Evolutionary conservation across 2,797 vertebrate species (phyloP).

Genomic region (Morelia viridis): DNA sequence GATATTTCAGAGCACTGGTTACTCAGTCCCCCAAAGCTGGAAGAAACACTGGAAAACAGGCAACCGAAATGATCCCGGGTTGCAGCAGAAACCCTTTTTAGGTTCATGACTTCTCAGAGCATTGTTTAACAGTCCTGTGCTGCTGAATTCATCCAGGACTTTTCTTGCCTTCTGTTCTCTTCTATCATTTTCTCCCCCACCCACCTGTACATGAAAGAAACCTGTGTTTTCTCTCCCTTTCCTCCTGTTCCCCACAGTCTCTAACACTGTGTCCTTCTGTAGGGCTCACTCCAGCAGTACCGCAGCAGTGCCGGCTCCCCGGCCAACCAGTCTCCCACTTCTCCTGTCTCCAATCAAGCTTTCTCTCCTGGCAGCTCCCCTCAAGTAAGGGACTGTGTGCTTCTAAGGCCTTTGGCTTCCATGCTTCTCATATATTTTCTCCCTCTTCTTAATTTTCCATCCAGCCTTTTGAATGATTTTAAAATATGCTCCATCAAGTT

Average conservation of each 20-base stretch:
- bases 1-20: too few species aligned
- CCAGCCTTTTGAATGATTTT: neutral
- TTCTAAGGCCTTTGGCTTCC: conserved; percentile 53
- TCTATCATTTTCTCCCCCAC: neutral
- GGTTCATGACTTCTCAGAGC: neutral
- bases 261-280: conserved; percentile 79
- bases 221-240: neutral
- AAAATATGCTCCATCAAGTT: neutral
- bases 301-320: conserved; percentile 97
- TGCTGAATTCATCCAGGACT: neutral
- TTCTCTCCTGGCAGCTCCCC: conserved; percentile 99
- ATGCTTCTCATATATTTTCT: neutral
- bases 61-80: neutral
- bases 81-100: neutral
- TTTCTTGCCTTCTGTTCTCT: neutral
- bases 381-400: conserved; percentile 89
- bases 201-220: neutral
- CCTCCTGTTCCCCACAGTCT: conserved; percentile 36
- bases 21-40: neutral
- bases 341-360: conserved; percentile 99
- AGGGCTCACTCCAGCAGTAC: conserved; percentile 96
- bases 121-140: neutral
- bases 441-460: conserved; percentile 37
- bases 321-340: conserved; percentile 99
- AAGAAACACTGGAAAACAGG: neutral